Evolutionary conservation across 37 sponge, comb jelly and placozoan genomes (phyloP).

Genomic region (Bolinopsis microptera): DNA sequence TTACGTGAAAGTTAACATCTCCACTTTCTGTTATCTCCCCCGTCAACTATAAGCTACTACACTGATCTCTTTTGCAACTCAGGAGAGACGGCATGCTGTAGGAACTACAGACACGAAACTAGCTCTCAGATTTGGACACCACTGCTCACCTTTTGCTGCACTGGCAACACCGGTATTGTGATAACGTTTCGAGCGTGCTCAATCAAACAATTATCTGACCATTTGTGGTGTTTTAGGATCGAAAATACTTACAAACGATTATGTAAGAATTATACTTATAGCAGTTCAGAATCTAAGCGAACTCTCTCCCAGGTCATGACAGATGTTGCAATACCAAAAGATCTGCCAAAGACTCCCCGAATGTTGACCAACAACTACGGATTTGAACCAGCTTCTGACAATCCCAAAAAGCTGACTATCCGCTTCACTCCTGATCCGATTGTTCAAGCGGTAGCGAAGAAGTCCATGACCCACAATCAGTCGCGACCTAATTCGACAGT

Average conservation of each 20-base stretch:
- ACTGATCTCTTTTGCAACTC: too few species aligned
- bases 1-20: too few species aligned
- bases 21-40: too few species aligned
- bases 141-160: conserved; percentile 88
- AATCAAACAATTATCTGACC: too few species aligned
- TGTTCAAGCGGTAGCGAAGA: conserved; percentile 57
- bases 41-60: too few species aligned
- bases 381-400: conserved; percentile 44
- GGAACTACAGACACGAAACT: conserved; percentile 72
- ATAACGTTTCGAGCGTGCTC: too few species aligned
- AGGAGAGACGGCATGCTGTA: conserved; percentile 73
- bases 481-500: conserved; percentile 49
- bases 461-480: neutral
- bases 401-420: conserved; percentile 52
- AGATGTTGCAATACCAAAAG: conserved; percentile 30
- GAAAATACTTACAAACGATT: too few species aligned
- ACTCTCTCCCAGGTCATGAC: conserved; percentile 6
- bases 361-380: conserved; percentile 66
- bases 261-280: too few species aligned
- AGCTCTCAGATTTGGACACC: conserved; percentile 75
- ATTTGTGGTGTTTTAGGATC: too few species aligned
- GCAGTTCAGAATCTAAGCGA: too few species aligned
- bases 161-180: conserved; percentile 79
- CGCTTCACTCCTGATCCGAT: conserved; percentile 58
- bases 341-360: conserved; percentile 37